Conservation (phyloP, 2,888 invertebrate species). For the Cistogaster globosa region DNA sequence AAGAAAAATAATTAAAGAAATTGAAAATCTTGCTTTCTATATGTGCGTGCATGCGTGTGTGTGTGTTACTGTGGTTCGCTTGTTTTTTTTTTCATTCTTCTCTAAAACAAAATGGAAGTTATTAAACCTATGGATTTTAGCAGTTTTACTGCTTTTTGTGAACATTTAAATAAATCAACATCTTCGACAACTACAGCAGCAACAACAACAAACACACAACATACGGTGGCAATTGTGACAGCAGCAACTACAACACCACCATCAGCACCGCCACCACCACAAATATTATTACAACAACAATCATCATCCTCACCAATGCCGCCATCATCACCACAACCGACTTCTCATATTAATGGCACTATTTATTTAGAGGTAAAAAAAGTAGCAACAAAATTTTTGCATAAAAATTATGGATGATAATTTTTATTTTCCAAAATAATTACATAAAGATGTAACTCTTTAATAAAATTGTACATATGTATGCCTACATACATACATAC, state of each 20-base stretch:
- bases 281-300: slow-evolving; percentile 33
- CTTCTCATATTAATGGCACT: slow-evolving; percentile 75
- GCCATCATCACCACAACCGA: slow-evolving; percentile 49
- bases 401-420: slow-evolving; percentile 20
- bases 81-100: slow-evolving; percentile 33
- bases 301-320: slow-evolving; percentile 54
- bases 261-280: slow-evolving; percentile 48
- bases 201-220: slow-evolving; percentile 71
- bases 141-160: slow-evolving; percentile 81
- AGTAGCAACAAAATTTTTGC: slow-evolving; percentile 46
- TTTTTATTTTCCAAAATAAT: slow-evolving; percentile 2
- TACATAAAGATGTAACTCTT: not conserved
- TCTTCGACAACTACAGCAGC: slow-evolving; percentile 73
- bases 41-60: slow-evolving; percentile 15
- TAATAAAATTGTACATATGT: no score
- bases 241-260: slow-evolving; percentile 69
- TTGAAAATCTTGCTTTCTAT: slow-evolving; percentile 10
- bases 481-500: not conserved
- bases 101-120: slow-evolving; percentile 79
- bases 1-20: slow-evolving; percentile 49
- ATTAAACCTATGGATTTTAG: slow-evolving; percentile 82
- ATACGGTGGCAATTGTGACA: slow-evolving; percentile 69
- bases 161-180: slow-evolving; percentile 80
- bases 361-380: slow-evolving; percentile 79
- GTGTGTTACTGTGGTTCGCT: slow-evolving; percentile 7